Conservation (phyloP, 2,888 invertebrate genomes). For the Actias luna region DNA sequence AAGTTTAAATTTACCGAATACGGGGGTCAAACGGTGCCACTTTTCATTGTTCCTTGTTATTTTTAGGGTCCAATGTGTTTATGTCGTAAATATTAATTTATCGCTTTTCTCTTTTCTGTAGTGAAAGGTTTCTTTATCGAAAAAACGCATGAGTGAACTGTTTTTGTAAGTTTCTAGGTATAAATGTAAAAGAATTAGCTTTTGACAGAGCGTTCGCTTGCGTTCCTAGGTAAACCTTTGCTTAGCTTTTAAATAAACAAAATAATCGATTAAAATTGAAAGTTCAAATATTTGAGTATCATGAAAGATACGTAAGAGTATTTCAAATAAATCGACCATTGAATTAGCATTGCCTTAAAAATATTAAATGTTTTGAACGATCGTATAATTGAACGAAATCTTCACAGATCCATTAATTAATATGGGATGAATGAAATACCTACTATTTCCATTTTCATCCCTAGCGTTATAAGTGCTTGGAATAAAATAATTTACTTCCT, state of each 20-base stretch:
- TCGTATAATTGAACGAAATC: too few relatives aligned
- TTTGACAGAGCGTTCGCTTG: too few relatives aligned
- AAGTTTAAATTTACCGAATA: conserved; percentile 71
- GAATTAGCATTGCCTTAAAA: too few relatives aligned
- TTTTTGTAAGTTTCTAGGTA: not conserved
- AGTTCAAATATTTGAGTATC: not conserved
- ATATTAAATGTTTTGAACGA: too few relatives aligned
- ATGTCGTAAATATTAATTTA: conserved; percentile 7
- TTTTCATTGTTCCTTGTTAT: conserved; percentile 35
- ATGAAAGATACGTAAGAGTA: not conserved
- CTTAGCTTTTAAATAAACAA: not conserved
- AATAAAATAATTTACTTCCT: conserved; percentile 15
- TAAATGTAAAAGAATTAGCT: not conserved
- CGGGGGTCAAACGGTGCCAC: conserved; percentile 52
- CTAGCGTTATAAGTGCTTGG: not conserved
- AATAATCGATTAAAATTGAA: not conserved
- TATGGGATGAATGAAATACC: not conserved
- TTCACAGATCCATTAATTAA: too few relatives aligned
- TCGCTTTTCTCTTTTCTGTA: not conserved
- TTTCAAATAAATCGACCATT: too few relatives aligned
- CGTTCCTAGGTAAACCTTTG: too few relatives aligned
- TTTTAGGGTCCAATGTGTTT: conserved; percentile 31
- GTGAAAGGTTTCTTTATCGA: conserved; percentile 3
- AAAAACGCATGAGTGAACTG: not conserved
- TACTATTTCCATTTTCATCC: not conserved